Conservation (phyloP, 1,140 invertebrate genomes). For the Orussus abietinus region DNA sequence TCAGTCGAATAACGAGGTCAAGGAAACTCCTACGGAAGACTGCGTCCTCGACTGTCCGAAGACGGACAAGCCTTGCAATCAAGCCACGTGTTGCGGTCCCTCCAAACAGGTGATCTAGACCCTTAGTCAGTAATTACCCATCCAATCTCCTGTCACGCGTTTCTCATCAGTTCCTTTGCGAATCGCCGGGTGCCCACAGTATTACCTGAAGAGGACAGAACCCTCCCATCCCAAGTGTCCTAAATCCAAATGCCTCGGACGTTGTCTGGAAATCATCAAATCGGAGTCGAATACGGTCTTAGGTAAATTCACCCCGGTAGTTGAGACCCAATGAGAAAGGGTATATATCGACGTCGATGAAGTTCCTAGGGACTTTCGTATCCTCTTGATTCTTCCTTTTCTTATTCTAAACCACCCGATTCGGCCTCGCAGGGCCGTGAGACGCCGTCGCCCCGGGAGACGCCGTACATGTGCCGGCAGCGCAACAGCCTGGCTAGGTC, state of each 20-base stretch:
- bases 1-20: conserved; percentile 52
- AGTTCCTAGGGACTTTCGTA: too few relatives aligned
- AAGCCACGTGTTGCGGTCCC: conserved; percentile 78
- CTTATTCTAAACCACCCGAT: neutral
- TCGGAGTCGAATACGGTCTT: conserved; percentile 38
- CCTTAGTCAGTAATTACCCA: neutral
- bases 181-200: conserved; percentile 24
- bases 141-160: conserved; percentile 1
- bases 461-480: conserved; percentile 74
- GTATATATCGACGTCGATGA: too few relatives aligned
- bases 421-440: conserved; percentile 63
- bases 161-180: too few relatives aligned
- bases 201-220: conserved; percentile 27
- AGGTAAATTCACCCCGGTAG: too few relatives aligned
- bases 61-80: conserved; percentile 76
- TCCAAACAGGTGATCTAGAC: conserved; percentile 58
- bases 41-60: conserved; percentile 84
- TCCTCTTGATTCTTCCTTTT: too few relatives aligned
- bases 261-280: conserved; percentile 32
- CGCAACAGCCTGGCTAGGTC: conserved; percentile 57
- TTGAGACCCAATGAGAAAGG: too few relatives aligned
- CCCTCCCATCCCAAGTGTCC: conserved; percentile 13
- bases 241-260: conserved; percentile 30
- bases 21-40: conserved; percentile 57
- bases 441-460: conserved; percentile 71